A percentile compares a stretch with the other conserved stretches of the same genome.
These are phyloP conservation scores for Alauda arvensis DNA, from an alignment of 2,797 vertebrate species.

Conservation along the genomic window DNA sequence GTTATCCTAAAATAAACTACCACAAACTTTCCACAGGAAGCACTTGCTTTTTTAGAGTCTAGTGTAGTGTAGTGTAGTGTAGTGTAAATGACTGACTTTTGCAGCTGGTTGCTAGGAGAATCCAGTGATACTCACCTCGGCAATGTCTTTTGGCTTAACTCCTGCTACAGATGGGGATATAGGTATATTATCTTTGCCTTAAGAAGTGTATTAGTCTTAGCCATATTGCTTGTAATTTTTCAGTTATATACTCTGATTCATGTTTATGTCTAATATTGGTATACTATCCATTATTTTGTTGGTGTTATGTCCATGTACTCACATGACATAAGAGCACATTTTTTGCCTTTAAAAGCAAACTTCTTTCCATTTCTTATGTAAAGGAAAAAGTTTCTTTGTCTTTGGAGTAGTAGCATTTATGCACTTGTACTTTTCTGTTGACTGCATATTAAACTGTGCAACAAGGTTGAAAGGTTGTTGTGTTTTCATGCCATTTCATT, in stretches of 20 bases:
- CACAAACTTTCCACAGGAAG: not conserved
- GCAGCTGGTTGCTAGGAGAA: not conserved
- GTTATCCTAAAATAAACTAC: not conserved
- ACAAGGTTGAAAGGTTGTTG: not conserved
- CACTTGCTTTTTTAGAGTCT: not conserved
- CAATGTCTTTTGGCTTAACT: not conserved
- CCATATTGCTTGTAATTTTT: not conserved
- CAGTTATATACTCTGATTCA: not conserved
- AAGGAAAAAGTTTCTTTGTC: not conserved
- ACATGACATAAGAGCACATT: not conserved
- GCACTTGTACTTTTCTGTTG: not conserved
- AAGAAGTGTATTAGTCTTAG: not conserved
- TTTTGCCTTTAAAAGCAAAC: not conserved
- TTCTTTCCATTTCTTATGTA: not conserved
- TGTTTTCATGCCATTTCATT: not conserved
- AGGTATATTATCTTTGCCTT: not conserved
- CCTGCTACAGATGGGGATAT: not conserved
- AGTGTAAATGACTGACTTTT: not conserved
- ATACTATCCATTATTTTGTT: not conserved
- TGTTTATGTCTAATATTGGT: not conserved
- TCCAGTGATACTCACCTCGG: not conserved
- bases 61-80: not conserved
- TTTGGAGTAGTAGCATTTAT: not conserved
- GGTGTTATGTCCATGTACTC: not conserved
- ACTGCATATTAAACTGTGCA: not conserved